Base-by-base conservation (phyloP, 2,888 invertebrate species). In the Empis stercorea region DNA sequence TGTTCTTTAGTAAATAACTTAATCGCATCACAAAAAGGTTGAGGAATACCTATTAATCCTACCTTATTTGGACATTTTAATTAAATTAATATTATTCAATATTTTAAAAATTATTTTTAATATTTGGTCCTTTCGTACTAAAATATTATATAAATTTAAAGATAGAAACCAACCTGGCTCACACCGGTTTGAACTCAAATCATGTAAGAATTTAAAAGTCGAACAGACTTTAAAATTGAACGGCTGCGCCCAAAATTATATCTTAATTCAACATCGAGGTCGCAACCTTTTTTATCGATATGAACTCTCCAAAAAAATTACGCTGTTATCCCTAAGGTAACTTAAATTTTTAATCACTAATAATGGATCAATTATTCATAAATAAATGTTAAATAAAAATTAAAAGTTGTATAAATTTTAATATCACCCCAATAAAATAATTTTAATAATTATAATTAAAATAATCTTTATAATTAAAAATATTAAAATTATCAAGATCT, bases 251-350 rank as follows among this genome's bases (percentile, higher is more conserved):
- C 72, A 75, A 74, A 72, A 71, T 75, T 73, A n/a, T 58, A 54
- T 73, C 75, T 80, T 84, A 84, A 84, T 84, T 81, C 84, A 86
- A 85, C 84, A 86, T 86, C 84, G 85, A 86, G 84, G 84, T 84
- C 81, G 79, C 80, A 84, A 84, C 73, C 80, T 76, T 68, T 76
- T 73, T 74, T 79, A 76, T 73, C 71, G 76, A 84, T 84, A 68
- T 64, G 81, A 75, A 74, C 83, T 84, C 75, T 78, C 70, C 71
- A 79, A 78, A 76, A 76, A 77, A 74, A 84, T 83, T 76, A 83
- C 78, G 80, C 83, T 84, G 83, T 84, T 84, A 84, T 83, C 81
- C 81, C 81, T 80, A 79, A 79, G 78, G 81, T 83, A 83, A 80
- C 77, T 84, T 78, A 70, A 70, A 75, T 76, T 77, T 76, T 55